Evolutionary conservation across 2,888 invertebrate genomes (phyloP).

Genomic region (Plebejus melissa): DNA sequence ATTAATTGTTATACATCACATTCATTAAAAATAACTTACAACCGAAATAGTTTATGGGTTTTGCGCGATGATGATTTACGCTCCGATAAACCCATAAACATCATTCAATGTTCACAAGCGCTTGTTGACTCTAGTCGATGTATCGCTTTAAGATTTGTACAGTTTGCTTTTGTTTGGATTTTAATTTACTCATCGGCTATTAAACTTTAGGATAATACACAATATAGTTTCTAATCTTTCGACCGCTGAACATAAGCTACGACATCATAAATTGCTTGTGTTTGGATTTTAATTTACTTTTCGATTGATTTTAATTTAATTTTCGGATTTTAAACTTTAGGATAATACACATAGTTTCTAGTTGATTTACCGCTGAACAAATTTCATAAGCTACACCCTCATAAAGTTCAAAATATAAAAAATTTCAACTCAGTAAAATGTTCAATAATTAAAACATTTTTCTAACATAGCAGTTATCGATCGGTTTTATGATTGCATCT

Average conservation of each 20-base stretch:
- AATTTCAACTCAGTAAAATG: background rate
- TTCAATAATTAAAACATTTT: slow-evolving; percentile 4
- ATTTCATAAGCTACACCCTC: background rate
- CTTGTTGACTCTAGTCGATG: background rate
- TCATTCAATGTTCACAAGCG: background rate
- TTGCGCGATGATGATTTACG: background rate
- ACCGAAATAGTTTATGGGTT: slow-evolving; percentile 5
- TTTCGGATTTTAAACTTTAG: background rate
- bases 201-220: too few species aligned
- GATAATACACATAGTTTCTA: too few species aligned
- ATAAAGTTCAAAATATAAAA: background rate
- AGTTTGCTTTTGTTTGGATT: background rate
- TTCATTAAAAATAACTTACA: slow-evolving; percentile 7
- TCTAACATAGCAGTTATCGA: slow-evolving; percentile 14
- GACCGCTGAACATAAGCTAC: background rate
- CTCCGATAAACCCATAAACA: background rate
- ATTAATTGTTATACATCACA: slow-evolving; percentile 5
- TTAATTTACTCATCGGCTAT: background rate
- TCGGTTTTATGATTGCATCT: slow-evolving; percentile 8
- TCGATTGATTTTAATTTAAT: too few species aligned
- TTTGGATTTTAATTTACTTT: background rate
- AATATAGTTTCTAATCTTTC: too few species aligned
- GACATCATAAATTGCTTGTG: background rate
- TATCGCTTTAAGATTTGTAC: background rate
- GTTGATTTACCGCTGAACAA: too few species aligned